These are phyloP conservation scores for Phortica okadai DNA, from an alignment of 2,888 invertebrate species.

Conservation along the genomic window DNA sequence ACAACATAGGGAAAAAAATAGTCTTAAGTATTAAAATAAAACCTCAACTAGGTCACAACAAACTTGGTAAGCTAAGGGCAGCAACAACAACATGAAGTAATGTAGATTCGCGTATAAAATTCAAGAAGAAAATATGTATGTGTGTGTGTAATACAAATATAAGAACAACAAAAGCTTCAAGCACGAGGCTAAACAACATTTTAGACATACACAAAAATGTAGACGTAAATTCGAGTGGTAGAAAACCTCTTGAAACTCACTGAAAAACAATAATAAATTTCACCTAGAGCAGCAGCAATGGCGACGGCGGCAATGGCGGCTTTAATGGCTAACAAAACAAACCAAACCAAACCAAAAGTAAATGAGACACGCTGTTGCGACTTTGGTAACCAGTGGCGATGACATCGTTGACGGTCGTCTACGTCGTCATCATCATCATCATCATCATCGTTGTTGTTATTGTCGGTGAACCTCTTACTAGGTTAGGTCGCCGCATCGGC, in stretches of 20 bases:
- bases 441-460: no score
- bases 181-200: no score
- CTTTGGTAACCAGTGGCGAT: conserved; percentile 6
- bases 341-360: neutral
- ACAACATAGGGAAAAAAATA: conserved; percentile 54
- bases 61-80: conserved; percentile 40
- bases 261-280: neutral
- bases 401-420: conserved; percentile 33
- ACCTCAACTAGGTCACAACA: conserved; percentile 67
- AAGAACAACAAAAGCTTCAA: no score
- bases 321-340: conserved; percentile 9
- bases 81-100: neutral
- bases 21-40: conserved; percentile 62
- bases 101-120: neutral
- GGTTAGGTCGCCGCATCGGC: neutral
- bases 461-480: neutral
- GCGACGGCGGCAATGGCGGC: neutral
- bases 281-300: no score
- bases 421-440: neutral
- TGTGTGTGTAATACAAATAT: no score
- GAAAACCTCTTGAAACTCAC: neutral
- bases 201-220: no score
- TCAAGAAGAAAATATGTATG: no score
- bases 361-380: neutral
- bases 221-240: no score